Evolutionary conservation across 1,140 invertebrate species (phyloP), one percentile per base, ranked within the genome.

Genomic region (Papilio machaon): DNA sequence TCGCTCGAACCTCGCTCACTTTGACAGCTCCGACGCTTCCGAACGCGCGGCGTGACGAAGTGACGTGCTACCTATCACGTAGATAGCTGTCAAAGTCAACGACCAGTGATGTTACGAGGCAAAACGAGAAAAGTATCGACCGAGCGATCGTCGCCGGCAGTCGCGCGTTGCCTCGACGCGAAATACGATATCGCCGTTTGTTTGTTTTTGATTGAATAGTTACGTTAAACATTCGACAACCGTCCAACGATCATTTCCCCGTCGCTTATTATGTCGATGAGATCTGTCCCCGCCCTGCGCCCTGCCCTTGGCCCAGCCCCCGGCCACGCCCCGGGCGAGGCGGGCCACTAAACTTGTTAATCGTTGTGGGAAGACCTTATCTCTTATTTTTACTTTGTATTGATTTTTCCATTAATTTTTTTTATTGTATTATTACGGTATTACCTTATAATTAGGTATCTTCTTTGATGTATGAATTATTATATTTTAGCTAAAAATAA

Each of bases 401-500:
- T 86, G 82, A 85, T 85, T 86, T 88, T 85, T 86, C 76, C 76
- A 83, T 89, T 88, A 84, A 82, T 82, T 82, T 87, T 87, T 82
- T 81, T 81, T 88, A 88, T 90, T 89, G 82, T 89, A 89, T 91
- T 89, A 88, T 86, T 83, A 84, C 87, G 87, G 92, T 94, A 93
- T 92, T 90, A 91, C 88, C 89, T 87, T 92, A 90, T 90, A 90
- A 86, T 92, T 94, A 93, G 89, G 84, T 85, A 89, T 89, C 92
- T 92, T 92, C 92, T 93, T 93, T 94, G 91, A 94, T 94, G 93
- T 94, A 93, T 94, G 92, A 90, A 94, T 94, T 93, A 94, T 94
- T 94, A 94, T 94, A 94, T 94, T 94, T 94, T 94, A 94, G 93
- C 92, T 94, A 94, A 94, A 94, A 94, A 94, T 94, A 94, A 94